Base-by-base conservation (phyloP, 2,113 vertebrate genomes). In the Cyprinodon tularosa region DNA sequence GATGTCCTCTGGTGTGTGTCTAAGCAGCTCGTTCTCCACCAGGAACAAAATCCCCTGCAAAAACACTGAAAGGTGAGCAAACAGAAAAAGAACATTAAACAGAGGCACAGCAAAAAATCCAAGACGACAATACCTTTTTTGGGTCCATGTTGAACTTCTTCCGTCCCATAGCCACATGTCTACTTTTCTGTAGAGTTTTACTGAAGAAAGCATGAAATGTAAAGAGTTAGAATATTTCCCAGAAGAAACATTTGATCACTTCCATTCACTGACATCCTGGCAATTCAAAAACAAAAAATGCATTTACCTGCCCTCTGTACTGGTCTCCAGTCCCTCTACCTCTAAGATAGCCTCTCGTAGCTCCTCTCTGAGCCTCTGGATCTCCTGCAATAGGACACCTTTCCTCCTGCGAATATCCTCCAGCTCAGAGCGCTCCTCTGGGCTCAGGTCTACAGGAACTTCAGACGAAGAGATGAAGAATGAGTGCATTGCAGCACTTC, bases 371-470 rank as follows among this genome's bases (percentile, higher is more conserved):
- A 97, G 93, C 77, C 96, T 94, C 93, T 97, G 96, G 89, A 97
- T 97, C 94, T 97, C 96, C 86, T 95, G 96, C 88, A 97, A 90
- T 84, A 97, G 92, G 77, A 96, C 94, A 66, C 96, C 95, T 84
- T 97, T 97, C 80, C 96, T 95, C 69, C 96, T 90, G 0, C 96
- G 95, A 84, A 97, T 97, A 92, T 96, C 96, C 90, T 97, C 96
- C 84, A 97, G 90, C 92, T 97, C 96, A 60, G 96, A 95, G 74
- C 96, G 95, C 91, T 97, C 96, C 91, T 97, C 96, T 6, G 96
- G 95, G 72, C 96, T 97, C 81, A 97, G 95, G 92, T 97, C 96
- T 77, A 96, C 95, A 74, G 96, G 96, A 73, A 97, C 96, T 96
- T 77, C 0, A 71, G 62, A 66, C 85, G 74, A 85, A 85, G 75